phyloP scores from a whole-genome alignment of 2,888 invertebrate genomes.

The Caenorhabditis sp. region DNA sequence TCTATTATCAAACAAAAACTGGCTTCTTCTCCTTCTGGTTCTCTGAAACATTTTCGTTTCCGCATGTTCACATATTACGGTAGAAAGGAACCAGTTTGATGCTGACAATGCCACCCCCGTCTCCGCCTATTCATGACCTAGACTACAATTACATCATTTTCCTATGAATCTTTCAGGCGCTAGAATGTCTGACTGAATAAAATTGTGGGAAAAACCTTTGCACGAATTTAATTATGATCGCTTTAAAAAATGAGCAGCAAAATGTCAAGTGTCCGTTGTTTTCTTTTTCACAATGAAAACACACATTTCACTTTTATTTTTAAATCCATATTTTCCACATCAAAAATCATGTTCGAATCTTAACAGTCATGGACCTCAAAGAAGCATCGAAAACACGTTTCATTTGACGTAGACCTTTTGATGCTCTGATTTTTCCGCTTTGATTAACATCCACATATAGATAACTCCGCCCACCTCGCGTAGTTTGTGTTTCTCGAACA shows the following conservation, averaged over 20 bases:
- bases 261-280: background rate
- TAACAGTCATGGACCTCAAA: background rate
- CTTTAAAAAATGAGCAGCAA: background rate
- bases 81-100: background rate
- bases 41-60: background rate
- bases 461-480: constrained; percentile 9
- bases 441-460: constrained; percentile 27
- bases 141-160: constrained; percentile 7
- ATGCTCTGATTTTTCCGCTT: constrained; percentile 20
- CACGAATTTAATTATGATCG: constrained; percentile 2
- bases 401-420: constrained; percentile 42
- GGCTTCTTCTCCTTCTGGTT: background rate
- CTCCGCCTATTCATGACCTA: background rate
- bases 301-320: too few relatives aligned
- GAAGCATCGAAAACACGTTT: constrained; percentile 21
- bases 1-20: constrained; percentile 4
- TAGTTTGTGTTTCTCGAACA: constrained; percentile 36
- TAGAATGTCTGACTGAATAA: constrained; percentile 7
- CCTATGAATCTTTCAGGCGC: constrained; percentile 25
- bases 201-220: background rate
- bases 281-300: too few relatives aligned
- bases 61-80: background rate
- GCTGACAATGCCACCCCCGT: background rate
- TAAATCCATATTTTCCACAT: too few relatives aligned
- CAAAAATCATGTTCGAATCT: constrained; percentile 8